Evolutionary conservation across 2,797 vertebrate species (phyloP), one percentile per base, ranked within the genome.

Genomic region (Phalloptychus januarius): DNA sequence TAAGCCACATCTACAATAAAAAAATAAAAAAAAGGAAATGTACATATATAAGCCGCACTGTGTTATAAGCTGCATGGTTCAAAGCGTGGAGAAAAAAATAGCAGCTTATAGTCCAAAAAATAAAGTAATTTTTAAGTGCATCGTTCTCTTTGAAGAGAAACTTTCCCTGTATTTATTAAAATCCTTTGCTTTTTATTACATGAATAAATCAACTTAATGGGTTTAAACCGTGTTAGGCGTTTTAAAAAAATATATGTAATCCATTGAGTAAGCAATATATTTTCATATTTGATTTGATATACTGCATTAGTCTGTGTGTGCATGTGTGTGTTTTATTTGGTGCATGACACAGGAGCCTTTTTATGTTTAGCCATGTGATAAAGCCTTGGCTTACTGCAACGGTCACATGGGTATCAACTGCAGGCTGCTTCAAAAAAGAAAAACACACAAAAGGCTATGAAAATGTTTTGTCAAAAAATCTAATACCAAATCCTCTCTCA

Each of bases 281-380:
- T 25, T 10, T 25, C 25, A 52, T 25, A 25, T 52, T 12, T 56
- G 73, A 44, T 79, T 56, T 74, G 45, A 31, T 3, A 80, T 73
- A 78, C 77, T 80, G n/a, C 80, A n/a, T 48, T 33, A 28, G 71
- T 44, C 38, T 42, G 20, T 74, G 71, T 65, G 44, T 65, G 54
- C 72, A 46, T 72, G 50, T 78, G n/a, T 69, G 50, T 79, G 75
- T 82, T 87, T 67, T 77, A 84, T 86, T 80, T 76, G 77, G 46
- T 58, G 50, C 79, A 78, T 84, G 77, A 89, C 82, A 86, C 61
- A 67, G 75, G 23, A 61, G 67, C 63, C 11, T 20, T 74, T 75
- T 72, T 77, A 78, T 28, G 1, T 79, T 75, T 28, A 42, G 74
- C 83, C 88, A 87, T 90, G 89, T 90, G 91, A 93, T 81, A 72